These are phyloP conservation scores for Melangyna quadrimaculata DNA, from an alignment of 2,888 invertebrate genomes.

Conservation along the genomic window DNA sequence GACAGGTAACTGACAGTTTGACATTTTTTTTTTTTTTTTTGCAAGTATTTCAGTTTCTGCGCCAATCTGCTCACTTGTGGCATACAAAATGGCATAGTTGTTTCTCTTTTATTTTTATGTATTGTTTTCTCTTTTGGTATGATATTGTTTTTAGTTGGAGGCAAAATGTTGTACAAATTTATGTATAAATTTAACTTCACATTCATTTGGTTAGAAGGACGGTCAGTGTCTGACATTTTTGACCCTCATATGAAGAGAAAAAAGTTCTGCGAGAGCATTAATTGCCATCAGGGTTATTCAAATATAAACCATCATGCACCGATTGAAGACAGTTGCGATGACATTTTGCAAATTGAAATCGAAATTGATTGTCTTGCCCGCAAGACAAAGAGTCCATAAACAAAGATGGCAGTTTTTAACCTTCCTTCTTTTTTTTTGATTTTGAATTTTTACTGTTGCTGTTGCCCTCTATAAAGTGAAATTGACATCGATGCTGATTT, in stretches of 20 bases:
- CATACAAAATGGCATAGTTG: not conserved
- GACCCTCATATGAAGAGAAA: not conserved
- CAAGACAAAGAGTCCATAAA: not conserved
- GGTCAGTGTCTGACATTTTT: slow-evolving; percentile 55
- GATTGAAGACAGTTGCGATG: no score
- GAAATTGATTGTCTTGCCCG: not conserved
- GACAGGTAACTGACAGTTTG: slow-evolving; percentile 68
- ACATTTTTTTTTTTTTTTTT: slow-evolving; percentile 63
- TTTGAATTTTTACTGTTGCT: not conserved
- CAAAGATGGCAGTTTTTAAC: not conserved
- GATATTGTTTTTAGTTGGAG: not conserved
- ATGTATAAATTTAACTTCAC: not conserved
- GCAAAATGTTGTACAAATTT: not conserved
- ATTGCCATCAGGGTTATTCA: slow-evolving; percentile 31
- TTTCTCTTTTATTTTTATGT: not conserved
- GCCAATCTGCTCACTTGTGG: not conserved
- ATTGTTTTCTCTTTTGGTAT: not conserved
- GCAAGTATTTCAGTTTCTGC: slow-evolving; percentile 36
- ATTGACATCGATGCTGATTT: not conserved
- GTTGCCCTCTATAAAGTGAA: not conserved
- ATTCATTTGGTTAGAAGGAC: slow-evolving; percentile 37
- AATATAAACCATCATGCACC: no score
- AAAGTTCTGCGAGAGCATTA: slow-evolving; percentile 16
- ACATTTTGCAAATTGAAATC: slow-evolving; percentile 26
- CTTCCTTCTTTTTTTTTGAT: not conserved